A percentile compares a stretch with the other conserved stretches of the same genome.
Conservation (phyloP, 2,888 invertebrate species). For the Cryptosula pallasiana region DNA sequence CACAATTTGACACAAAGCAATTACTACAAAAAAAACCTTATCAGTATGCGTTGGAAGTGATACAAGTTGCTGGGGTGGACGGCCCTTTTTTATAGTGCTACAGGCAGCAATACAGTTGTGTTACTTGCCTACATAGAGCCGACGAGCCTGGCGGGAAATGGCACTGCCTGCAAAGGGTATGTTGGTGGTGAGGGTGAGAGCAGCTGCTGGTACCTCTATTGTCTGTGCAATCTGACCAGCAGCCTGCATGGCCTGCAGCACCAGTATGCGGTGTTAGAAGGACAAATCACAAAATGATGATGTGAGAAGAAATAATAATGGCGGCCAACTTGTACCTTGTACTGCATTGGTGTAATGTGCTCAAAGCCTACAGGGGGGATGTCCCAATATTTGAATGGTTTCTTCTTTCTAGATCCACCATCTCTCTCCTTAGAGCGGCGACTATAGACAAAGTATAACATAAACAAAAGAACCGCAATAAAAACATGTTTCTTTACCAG, state of each 20-base stretch:
- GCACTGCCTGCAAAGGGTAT: constrained; percentile 25
- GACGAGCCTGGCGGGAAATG: constrained; percentile 13
- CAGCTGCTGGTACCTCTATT: constrained; percentile 17
- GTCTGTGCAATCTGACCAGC: constrained; percentile 25
- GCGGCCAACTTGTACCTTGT: no score
- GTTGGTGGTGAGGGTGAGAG: constrained; percentile 18
- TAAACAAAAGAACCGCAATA: background rate
- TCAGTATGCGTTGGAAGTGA: no score
- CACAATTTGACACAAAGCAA: no score
- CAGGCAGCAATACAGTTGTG: no score
- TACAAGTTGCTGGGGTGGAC: no score
- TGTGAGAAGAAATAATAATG: no score
- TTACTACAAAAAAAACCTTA: no score
- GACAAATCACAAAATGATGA: no score
- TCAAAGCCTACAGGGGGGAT: constrained; percentile 96
- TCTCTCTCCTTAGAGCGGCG: constrained; percentile 2
- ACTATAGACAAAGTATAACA: background rate
- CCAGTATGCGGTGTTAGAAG: no score
- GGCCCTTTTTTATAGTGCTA: no score
- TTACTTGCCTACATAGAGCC: constrained; percentile 25
- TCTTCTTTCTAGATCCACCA: constrained; percentile 34
- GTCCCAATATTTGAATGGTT: constrained; percentile 78
- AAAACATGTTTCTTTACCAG: background rate
- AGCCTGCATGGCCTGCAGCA: constrained; percentile 22
- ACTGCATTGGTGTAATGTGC: constrained; percentile 92